These are phyloP conservation scores for Gallinago solitaria DNA, from an alignment of 2,797 vertebrate genomes.

Conservation along the genomic window DNA sequence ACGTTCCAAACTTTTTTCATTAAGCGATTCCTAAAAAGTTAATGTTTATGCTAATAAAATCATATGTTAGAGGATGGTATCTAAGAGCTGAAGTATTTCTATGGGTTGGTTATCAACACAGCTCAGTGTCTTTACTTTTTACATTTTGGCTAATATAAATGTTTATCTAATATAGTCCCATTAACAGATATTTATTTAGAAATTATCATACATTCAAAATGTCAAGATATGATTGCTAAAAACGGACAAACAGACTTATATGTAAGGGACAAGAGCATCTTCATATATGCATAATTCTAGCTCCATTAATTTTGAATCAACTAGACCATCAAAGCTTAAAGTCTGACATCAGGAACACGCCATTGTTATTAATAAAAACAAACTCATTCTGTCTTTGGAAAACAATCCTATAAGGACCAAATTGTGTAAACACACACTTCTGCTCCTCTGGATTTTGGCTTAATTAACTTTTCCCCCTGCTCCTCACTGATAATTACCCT, in stretches of 20 bases:
- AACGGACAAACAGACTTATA: not conserved
- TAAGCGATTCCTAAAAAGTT: not conserved
- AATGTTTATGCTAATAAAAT: not conserved
- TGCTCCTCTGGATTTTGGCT: constrained; percentile 18
- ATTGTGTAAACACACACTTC: constrained; percentile 28
- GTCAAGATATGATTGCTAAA: not conserved
- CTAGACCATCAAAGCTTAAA: not conserved
- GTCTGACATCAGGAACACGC: not conserved
- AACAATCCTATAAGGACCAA: not conserved
- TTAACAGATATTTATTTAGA: not conserved
- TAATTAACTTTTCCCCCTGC: constrained; percentile 20
- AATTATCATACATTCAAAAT: not conserved
- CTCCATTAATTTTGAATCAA: not conserved
- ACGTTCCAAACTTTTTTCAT: not conserved
- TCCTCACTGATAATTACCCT: constrained; percentile 35
- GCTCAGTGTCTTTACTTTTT: not conserved
- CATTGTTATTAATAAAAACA: constrained; percentile 44
- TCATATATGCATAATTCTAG: not conserved
- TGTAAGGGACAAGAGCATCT: not conserved
- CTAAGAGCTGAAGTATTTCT: not conserved
- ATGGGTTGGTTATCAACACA: not conserved
- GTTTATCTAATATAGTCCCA: not conserved
- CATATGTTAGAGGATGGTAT: fast-evolving
- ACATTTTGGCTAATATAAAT: not conserved
- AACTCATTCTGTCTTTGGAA: constrained; percentile 16